Evolutionary conservation across 2,113 vertebrate species (phyloP), one percentile per base, ranked within the genome.

Genomic region (Gambusia affinis): DNA sequence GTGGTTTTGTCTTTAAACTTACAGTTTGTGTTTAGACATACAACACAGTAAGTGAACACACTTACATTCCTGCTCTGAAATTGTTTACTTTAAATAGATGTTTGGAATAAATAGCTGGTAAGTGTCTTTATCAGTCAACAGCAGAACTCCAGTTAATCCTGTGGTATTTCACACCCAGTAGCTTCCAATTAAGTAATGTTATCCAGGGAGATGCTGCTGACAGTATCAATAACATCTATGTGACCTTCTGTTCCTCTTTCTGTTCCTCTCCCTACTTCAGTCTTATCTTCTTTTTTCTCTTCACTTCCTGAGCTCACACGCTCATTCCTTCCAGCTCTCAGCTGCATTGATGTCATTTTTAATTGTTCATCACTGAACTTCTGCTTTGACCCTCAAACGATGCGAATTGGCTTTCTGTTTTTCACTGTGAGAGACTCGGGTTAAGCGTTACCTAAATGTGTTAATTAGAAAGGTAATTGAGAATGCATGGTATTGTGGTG

Each of bases 161-260:
- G 80, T 88, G 89, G 86, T 91, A 90, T 90, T 93, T 92, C 82
- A 89, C 86, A 89, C 81, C 88, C 92, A 88, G 83, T 87, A 85
- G 85, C 85, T 82, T 88, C 87, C 91, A 92, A 90, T 93, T 92
- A 91, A 79, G 82, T 60, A 22, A 74, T 60, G 70, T 80, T 85
- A 64, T 78, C 70, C 67, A 71, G 81, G 78, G 92, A 89, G 80
- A 84, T 83, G 88, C 76, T 60, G 8, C 74, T 87, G 88, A 83
- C 87, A 79, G 83, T 89, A 85, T 91, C 88, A 88, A 91, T 93
- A 90, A 71, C 84, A 79, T 92, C 81, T 79, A 79, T 82, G 81
- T 85, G 86, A 88, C 88, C 85, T 80, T 79, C 70, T 73, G 31
- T 64, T 85, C 71, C 33, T 80, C 62, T 67, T 85, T 72, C 75